These are phyloP conservation scores for Sorex araneus DNA, from an alignment of 2,113 vertebrate species.

Conservation along the genomic window DNA sequence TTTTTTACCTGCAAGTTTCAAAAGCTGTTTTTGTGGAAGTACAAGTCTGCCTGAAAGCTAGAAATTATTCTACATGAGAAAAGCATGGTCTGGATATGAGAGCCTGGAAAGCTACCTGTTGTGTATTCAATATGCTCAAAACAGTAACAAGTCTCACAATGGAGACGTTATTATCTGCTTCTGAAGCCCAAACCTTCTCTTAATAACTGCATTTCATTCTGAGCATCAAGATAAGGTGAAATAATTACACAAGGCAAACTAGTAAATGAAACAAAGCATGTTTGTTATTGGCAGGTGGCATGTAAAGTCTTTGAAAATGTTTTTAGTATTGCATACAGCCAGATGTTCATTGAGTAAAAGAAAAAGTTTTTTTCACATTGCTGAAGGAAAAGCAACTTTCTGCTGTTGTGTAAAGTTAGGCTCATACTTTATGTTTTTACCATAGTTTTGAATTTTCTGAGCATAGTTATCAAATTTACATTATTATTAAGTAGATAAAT, in stretches of 20 bases:
- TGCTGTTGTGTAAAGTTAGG: background rate
- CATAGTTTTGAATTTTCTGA: conserved; percentile 47
- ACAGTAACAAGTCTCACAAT: too few relatives aligned
- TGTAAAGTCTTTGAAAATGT: conserved; percentile 43
- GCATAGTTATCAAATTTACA: background rate
- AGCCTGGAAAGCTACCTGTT: too few relatives aligned
- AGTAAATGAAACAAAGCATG: background rate
- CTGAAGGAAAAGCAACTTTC: conserved; percentile 36
- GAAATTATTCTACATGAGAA: conserved; percentile 22
- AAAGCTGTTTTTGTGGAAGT: conserved; percentile 43
- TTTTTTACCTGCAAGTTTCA: conserved; percentile 47
- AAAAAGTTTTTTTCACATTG: background rate
- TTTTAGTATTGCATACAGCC: conserved; percentile 48
- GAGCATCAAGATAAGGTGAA: background rate
- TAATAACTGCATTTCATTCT: conserved; percentile 16
- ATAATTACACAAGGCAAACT: background rate
- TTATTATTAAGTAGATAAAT: conserved; percentile 22
- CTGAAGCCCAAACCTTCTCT: background rate
- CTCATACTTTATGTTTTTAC: background rate
- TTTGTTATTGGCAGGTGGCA: conserved; percentile 35
- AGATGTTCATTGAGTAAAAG: conserved; percentile 47
- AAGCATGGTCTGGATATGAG: background rate
- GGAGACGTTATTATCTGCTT: background rate
- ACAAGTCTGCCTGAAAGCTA: background rate
- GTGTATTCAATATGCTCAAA: too few relatives aligned